Evolutionary conservation across 2,113 vertebrate genomes (phyloP).

Genomic region (Scolopax mira): DNA sequence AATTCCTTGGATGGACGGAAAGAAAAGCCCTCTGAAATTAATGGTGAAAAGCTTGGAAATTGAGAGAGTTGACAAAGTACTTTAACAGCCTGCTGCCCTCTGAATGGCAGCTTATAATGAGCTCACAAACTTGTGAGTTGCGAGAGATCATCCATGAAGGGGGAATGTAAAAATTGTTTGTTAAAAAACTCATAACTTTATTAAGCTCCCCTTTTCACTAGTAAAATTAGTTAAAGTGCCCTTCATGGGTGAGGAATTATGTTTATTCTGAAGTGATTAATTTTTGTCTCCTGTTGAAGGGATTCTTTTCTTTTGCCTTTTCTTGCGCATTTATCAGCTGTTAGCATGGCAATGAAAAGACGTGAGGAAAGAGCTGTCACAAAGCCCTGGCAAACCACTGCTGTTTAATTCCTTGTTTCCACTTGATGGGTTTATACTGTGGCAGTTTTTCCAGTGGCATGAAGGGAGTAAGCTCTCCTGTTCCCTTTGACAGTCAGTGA

Average conservation of each 20-base stretch:
- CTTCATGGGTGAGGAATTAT: slow-evolving; percentile 57
- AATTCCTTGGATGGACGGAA: not conserved
- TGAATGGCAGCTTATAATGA: not conserved
- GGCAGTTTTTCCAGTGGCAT: not conserved
- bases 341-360: not conserved
- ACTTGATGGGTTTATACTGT: not conserved
- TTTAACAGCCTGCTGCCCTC: not conserved
- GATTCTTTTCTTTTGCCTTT: slow-evolving; percentile 13
- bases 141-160: slow-evolving; percentile 46
- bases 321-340: not conserved
- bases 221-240: slow-evolving; percentile 37
- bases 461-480: not conserved
- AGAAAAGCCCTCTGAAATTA: not conserved
- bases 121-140: not conserved
- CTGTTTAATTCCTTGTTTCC: slow-evolving; percentile 15
- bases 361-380: not conserved
- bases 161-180: slow-evolving; percentile 28
- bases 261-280: slow-evolving; percentile 31
- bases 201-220: slow-evolving; percentile 20
- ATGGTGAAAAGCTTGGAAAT: not conserved
- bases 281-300: not conserved
- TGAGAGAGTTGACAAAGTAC: not conserved
- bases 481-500: not conserved
- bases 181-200: slow-evolving; percentile 49
- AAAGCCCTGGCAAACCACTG: not conserved